These are phyloP conservation scores for Cynodonichthys magdalenae DNA, from an alignment of 2,797 vertebrate genomes.

Conservation along the genomic window DNA sequence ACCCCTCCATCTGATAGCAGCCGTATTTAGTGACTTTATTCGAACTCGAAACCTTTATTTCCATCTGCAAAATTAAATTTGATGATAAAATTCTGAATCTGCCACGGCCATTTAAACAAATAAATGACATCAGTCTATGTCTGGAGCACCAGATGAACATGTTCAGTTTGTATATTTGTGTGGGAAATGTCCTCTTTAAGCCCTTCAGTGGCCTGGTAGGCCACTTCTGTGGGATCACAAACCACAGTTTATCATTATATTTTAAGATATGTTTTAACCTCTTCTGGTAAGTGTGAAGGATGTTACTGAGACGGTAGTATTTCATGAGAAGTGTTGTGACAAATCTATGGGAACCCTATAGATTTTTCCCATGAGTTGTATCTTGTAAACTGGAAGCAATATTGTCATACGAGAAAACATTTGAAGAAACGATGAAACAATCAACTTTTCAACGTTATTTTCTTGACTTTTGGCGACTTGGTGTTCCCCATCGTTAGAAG, in stretches of 20 bases:
- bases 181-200: conserved; percentile 33
- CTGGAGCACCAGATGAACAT: conserved; percentile 14
- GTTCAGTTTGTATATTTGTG: conserved; percentile 20
- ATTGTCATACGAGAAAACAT: too few relatives aligned
- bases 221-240: background rate
- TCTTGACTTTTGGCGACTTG: conserved; percentile 53
- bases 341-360: too few relatives aligned
- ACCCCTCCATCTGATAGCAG: conserved; percentile 4
- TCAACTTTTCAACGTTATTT: too few relatives aligned
- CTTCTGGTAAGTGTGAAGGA: conserved; percentile 35
- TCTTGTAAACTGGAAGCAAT: too few relatives aligned
- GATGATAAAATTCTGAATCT: conserved; percentile 25
- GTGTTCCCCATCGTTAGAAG: conserved; percentile 56
- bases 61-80: conserved; percentile 31
- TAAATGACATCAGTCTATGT: conserved; percentile 33
- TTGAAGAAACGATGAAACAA: too few relatives aligned
- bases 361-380: too few relatives aligned
- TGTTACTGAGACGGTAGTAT: conserved; percentile 42
- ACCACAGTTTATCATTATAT: conserved; percentile 33
- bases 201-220: conserved; percentile 5
- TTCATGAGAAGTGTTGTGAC: conserved; percentile 18
- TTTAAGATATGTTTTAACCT: conserved; percentile 46
- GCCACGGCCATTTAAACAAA: conserved; percentile 8
- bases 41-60: conserved; percentile 20
- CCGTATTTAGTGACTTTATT: conserved; percentile 22